phyloP scores from a whole-genome alignment of 2,113 vertebrate species.

The Ciconia maguari region DNA sequence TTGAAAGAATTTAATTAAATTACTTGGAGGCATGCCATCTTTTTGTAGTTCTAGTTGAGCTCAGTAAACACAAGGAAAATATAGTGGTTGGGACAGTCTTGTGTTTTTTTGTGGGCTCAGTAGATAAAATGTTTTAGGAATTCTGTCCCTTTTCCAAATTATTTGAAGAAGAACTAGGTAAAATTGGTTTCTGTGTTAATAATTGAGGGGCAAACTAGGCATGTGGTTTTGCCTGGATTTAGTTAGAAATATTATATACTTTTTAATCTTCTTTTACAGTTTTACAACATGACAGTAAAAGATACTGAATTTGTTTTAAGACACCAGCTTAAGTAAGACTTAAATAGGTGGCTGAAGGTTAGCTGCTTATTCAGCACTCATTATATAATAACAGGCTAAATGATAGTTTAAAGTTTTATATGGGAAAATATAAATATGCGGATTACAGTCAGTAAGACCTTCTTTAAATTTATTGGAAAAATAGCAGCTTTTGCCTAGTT shows the following conservation, averaged over 20 bases:
- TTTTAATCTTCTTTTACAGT: not conserved
- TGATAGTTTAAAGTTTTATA: not conserved
- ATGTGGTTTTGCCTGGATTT: not conserved
- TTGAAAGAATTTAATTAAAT: not conserved
- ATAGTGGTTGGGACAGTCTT: not conserved
- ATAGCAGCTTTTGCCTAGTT: not conserved
- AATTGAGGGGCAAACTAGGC: not conserved
- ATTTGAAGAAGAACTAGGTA: not conserved
- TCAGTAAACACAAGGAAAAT: not conserved
- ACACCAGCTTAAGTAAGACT: not conserved
- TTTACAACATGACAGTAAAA: not conserved
- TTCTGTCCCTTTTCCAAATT: not conserved
- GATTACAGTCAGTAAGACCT: not conserved
- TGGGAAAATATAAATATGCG: not conserved
- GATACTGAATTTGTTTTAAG: not conserved
- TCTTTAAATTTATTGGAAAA: not conserved
- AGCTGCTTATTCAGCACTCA: slow-evolving; percentile 24
- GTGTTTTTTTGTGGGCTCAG: not conserved
- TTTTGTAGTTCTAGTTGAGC: not conserved
- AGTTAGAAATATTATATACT: not conserved
- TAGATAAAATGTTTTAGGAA: not conserved
- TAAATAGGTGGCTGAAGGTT: slow-evolving; percentile 24
- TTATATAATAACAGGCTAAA: not conserved
- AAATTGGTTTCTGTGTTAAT: not conserved
- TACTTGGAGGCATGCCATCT: not conserved